A percentile compares a stretch with the other conserved stretches of the same genome.
These are phyloP conservation scores for Aphidoletes aphidimyza DNA, from an alignment of 2,888 invertebrate species.

Conservation along the genomic window DNA sequence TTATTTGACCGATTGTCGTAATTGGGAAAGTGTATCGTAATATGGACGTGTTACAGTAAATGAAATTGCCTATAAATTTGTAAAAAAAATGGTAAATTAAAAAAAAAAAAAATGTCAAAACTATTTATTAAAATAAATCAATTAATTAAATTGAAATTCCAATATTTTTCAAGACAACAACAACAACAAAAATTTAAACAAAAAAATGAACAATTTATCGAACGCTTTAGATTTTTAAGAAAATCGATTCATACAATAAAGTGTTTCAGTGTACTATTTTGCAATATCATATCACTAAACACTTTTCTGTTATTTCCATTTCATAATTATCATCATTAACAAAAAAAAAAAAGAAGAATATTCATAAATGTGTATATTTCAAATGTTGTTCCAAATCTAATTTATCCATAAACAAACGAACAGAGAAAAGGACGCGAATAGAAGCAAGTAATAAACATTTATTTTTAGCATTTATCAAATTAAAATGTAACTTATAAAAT, in stretches of 20 bases:
- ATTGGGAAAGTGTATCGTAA: no score
- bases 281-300: no score
- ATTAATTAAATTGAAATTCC: no score
- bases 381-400: background rate
- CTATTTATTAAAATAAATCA: no score
- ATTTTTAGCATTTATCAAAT: conserved; percentile 26
- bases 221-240: background rate
- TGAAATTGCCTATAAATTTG: no score
- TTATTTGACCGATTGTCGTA: no score
- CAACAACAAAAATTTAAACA: background rate
- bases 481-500: background rate
- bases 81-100: no score
- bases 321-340: background rate
- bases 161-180: background rate
- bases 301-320: background rate
- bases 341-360: background rate
- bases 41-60: no score
- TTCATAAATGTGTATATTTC: background rate
- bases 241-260: background rate
- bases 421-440: no score
- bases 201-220: conserved; percentile 9
- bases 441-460: background rate
- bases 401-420: background rate
- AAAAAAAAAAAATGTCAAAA: no score
- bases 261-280: background rate